These are phyloP conservation scores for Epistrophella euchroma DNA, from an alignment of 2,888 invertebrate species.

Conservation along the genomic window DNA sequence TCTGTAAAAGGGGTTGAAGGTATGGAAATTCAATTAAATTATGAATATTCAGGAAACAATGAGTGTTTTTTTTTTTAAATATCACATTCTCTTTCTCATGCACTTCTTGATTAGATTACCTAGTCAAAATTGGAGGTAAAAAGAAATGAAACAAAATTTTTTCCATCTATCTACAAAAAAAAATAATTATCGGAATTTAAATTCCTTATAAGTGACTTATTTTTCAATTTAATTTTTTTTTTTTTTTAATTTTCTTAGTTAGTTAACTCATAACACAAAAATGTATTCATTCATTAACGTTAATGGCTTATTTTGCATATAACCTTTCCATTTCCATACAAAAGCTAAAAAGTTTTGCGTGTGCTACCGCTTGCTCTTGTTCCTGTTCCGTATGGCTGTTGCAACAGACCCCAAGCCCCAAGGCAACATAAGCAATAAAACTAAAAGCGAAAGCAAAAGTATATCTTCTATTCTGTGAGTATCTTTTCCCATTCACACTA, in stretches of 20 bases:
- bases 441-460: slow-evolving; percentile 33
- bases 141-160: no score
- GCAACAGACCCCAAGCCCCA: slow-evolving; percentile 26
- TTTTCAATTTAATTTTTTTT: slow-evolving; percentile 23
- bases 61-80: no score
- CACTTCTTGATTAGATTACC: no score
- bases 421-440: slow-evolving; percentile 51
- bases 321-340: slow-evolving; percentile 3
- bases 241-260: background rate
- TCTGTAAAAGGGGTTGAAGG: no score
- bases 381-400: background rate
- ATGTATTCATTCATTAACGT: slow-evolving; percentile 60
- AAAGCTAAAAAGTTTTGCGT: slow-evolving; percentile 29
- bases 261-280: slow-evolving; percentile 36
- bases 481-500: slow-evolving; percentile 32
- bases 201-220: background rate
- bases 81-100: no score
- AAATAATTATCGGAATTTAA: no score
- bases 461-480: slow-evolving; percentile 3
- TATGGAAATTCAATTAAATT: no score
- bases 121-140: no score
- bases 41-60: no score
- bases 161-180: no score
- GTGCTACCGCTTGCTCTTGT: background rate
- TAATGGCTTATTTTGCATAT: slow-evolving; percentile 67